Evolutionary conservation across 1,140 invertebrate genomes (phyloP).

Genomic region (Proales similis): DNA sequence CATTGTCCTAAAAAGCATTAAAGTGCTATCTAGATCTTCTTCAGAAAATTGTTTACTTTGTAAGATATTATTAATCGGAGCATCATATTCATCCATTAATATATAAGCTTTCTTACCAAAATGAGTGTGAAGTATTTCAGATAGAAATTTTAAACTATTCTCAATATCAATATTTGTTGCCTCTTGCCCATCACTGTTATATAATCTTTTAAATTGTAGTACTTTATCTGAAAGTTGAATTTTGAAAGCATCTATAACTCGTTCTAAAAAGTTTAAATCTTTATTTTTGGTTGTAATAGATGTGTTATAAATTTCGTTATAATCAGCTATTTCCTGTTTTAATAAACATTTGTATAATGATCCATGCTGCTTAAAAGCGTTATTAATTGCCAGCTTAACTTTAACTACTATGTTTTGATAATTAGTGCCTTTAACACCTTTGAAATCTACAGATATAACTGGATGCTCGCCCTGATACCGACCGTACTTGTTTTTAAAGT

Average conservation of each 20-base stretch:
- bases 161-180: not conserved
- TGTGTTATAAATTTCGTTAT: constrained; percentile 29
- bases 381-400: constrained; percentile 16
- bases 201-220: constrained; percentile 14
- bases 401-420: constrained; percentile 21
- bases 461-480: constrained; percentile 22
- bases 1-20: constrained; percentile 30
- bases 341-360: constrained; percentile 15
- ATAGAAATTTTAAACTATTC: constrained; percentile 1
- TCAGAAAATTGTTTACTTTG: constrained; percentile 12
- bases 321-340: constrained; percentile 11
- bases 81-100: constrained; percentile 5
- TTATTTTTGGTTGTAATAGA: constrained; percentile 14
- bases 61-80: constrained; percentile 33
- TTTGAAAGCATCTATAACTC: constrained; percentile 11
- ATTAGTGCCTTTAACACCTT: constrained; percentile 9
- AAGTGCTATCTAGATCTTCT: constrained; percentile 28
- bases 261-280: constrained; percentile 17
- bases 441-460: constrained; percentile 27
- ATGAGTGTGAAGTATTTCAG: constrained; percentile 1
- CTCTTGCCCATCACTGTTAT: not conserved
- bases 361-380: constrained; percentile 5
- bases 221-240: constrained; percentile 12
- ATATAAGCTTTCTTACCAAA: constrained; percentile 6
- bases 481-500: constrained; percentile 21